Conservation (phyloP, 1,140 invertebrate species). For the Parapsyche elsis region DNA sequence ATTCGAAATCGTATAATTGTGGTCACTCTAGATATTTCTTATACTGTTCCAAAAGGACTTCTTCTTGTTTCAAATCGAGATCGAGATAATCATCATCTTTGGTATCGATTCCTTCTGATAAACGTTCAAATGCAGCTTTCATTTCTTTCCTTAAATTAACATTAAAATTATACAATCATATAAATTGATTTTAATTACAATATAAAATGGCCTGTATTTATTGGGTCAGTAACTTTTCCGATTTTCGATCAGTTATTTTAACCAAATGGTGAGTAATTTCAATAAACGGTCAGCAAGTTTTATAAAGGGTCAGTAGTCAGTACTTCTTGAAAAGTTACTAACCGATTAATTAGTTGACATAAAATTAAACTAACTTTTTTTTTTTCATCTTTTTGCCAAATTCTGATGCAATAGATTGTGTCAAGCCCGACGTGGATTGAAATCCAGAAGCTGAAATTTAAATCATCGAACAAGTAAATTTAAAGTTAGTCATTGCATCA, state of each 20-base stretch:
- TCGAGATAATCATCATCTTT: conserved; percentile 74
- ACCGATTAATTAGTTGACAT: too few species aligned
- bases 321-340: too few species aligned
- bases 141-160: conserved; percentile 58
- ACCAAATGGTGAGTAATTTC: too few species aligned
- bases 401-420: not conserved
- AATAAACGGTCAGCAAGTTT: too few species aligned
- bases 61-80: conserved; percentile 70
- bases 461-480: not conserved
- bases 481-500: too few species aligned
- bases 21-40: conserved; percentile 66
- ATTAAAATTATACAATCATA: not conserved
- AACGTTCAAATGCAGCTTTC: conserved; percentile 68
- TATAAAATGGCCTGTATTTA: too few species aligned
- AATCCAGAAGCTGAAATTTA: not conserved
- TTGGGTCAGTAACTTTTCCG: too few species aligned
- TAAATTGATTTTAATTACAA: not conserved
- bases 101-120: conserved; percentile 69
- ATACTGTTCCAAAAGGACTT: conserved; percentile 71
- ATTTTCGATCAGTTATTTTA: too few species aligned
- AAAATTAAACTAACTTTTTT: conserved; percentile 7
- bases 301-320: too few species aligned
- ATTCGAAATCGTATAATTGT: too few species aligned
- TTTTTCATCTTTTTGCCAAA: not conserved
- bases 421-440: not conserved